Percentiles rank a stretch among this genome's conserved stretches.
These are phyloP conservation scores for Ifrita kowaldi DNA, from an alignment of 2,113 vertebrate genomes.

Conservation along the genomic window DNA sequence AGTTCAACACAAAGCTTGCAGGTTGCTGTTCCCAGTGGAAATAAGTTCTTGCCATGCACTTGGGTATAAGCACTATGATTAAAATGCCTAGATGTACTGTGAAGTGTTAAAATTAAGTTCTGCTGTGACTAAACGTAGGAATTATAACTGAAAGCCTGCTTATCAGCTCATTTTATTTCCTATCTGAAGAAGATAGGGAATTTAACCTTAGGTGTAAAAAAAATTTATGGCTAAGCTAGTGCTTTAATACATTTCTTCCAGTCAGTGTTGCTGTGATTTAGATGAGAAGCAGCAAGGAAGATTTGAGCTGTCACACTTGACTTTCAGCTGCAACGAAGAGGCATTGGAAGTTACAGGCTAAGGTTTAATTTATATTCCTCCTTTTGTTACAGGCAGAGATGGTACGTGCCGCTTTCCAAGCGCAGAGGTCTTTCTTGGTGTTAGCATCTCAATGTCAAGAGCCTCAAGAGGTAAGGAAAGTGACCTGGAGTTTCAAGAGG, in stretches of 20 bases:
- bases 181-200: neutral
- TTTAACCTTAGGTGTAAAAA: neutral
- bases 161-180: neutral
- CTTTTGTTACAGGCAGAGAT: slow-evolving; percentile 85
- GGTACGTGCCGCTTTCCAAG: slow-evolving; percentile 88
- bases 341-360: neutral
- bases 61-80: neutral
- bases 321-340: slow-evolving; percentile 12
- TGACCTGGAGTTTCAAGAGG: neutral
- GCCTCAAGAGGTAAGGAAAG: slow-evolving; percentile 85
- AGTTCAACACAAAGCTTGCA: neutral
- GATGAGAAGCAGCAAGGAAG: neutral
- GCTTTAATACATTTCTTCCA: neutral
- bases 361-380: slow-evolving; percentile 29
- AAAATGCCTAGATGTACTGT: neutral
- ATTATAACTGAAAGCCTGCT: neutral
- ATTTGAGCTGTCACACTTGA: slow-evolving; percentile 29
- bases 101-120: neutral
- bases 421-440: slow-evolving; percentile 84
- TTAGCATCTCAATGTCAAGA: slow-evolving; percentile 86
- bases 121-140: neutral
- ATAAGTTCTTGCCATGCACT: neutral
- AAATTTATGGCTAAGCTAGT: neutral
- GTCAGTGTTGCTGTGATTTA: slow-evolving; percentile 12
- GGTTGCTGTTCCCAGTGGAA: neutral